Evolutionary conservation across 2,888 invertebrate species (phyloP).

Genomic region (Gymnocheta viridis): DNA sequence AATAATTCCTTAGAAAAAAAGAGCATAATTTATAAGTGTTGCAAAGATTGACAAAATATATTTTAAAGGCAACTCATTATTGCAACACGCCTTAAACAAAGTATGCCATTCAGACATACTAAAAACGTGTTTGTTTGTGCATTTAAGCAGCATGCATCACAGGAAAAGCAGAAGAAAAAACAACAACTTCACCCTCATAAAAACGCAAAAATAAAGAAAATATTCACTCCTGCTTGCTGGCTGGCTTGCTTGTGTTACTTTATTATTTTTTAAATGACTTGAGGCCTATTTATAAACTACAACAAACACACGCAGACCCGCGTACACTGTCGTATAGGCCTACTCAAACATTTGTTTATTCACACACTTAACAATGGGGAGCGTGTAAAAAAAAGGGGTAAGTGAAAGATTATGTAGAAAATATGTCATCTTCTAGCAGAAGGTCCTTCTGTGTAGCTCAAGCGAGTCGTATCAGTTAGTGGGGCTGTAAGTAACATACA

Average conservation of each 20-base stretch:
- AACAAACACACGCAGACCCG: constrained; percentile 20
- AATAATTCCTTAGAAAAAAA: constrained; percentile 43
- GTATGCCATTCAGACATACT: neutral
- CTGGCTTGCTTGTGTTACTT: neutral
- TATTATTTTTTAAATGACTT: constrained; percentile 54
- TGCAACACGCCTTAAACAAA: constrained; percentile 58
- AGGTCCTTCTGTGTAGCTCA: neutral
- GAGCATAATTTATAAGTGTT: constrained; percentile 69
- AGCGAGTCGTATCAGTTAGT: neutral
- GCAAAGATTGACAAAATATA: constrained; percentile 69
- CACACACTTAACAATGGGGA: neutral
- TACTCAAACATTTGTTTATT: constrained; percentile 16
- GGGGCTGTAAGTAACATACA: neutral
- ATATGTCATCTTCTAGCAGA: constrained; percentile 54
- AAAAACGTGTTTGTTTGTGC: constrained; percentile 5
- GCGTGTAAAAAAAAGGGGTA: constrained; percentile 9
- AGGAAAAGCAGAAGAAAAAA: neutral
- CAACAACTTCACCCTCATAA: constrained; percentile 51
- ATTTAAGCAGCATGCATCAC: neutral
- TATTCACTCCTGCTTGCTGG: neutral
- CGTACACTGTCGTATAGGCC: neutral
- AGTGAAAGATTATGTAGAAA: constrained; percentile 52
- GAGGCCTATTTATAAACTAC: constrained; percentile 64
- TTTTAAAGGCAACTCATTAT: constrained; percentile 69
- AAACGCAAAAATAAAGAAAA: constrained; percentile 18